A percentile compares a stretch with the other conserved stretches of the same genome.
These are phyloP conservation scores for Alentia gelatinosa DNA, from an alignment of 2,888 invertebrate genomes.

Conservation along the genomic window DNA sequence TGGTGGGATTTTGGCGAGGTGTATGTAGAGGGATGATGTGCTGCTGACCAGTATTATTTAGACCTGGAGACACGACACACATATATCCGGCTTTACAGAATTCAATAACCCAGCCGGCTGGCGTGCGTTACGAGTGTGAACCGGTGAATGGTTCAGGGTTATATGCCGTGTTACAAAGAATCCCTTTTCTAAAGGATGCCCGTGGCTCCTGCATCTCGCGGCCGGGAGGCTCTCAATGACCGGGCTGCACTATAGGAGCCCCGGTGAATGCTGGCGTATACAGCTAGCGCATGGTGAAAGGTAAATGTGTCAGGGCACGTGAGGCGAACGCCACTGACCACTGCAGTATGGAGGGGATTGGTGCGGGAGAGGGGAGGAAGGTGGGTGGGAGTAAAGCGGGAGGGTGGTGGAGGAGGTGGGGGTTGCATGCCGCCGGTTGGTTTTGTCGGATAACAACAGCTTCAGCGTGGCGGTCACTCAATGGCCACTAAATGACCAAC, in stretches of 20 bases:
- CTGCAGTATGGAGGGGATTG: neutral
- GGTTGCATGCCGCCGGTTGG: slow-evolving; percentile 16
- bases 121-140: too few relatives aligned
- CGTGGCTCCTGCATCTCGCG: neutral
- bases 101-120: too few relatives aligned
- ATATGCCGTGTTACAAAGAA: too few relatives aligned
- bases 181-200: neutral
- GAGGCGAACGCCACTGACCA: neutral
- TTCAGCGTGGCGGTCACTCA: slow-evolving; percentile 17
- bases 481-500: slow-evolving; percentile 49
- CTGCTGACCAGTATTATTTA: too few relatives aligned
- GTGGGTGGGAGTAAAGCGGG: neutral
- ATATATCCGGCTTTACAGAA: too few relatives aligned
- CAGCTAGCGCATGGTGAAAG: neutral
- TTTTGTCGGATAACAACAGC: slow-evolving; percentile 13
- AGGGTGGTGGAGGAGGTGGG: neutral
- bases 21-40: too few relatives aligned
- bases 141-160: too few relatives aligned
- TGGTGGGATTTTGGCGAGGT: too few relatives aligned
- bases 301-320: neutral
- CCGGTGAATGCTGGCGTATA: neutral
- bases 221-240: neutral
- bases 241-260: neutral
- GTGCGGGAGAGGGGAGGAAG: neutral
- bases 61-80: too few relatives aligned